Conservation (phyloP, 2,888 invertebrate species). For the Heliothis peltigera region DNA sequence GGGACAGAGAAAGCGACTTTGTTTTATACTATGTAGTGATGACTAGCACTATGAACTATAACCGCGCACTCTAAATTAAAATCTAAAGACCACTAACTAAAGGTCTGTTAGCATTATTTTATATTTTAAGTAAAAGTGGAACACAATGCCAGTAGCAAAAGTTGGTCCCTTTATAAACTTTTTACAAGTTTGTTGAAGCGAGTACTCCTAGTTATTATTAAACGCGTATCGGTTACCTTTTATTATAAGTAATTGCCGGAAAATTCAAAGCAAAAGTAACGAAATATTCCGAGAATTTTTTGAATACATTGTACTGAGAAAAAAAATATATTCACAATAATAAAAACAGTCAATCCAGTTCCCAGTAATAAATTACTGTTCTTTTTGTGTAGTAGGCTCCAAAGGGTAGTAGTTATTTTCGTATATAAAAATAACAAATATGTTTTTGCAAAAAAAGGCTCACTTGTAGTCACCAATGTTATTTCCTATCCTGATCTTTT, state of each 20-base stretch:
- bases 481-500: too few species aligned
- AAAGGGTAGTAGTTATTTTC: too few species aligned
- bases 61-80: constrained; percentile 32
- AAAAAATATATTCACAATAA: too few species aligned
- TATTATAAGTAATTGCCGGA: not conserved
- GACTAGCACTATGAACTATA: constrained; percentile 34
- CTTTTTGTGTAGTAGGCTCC: too few species aligned
- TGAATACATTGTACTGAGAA: too few species aligned
- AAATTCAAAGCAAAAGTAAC: not conserved
- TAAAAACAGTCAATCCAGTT: too few species aligned
- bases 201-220: constrained; percentile 16
- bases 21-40: too few species aligned
- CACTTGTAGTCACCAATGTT: too few species aligned
- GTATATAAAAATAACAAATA: too few species aligned
- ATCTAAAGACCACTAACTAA: constrained; percentile 6
- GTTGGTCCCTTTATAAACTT: constrained; percentile 4
- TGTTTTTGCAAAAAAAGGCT: too few species aligned
- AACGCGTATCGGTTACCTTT: constrained; percentile 1
- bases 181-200: constrained; percentile 15
- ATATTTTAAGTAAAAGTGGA: constrained; percentile 16
- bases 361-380: too few species aligned
- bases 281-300: not conserved
- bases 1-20: too few species aligned
- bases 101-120: constrained; percentile 33
- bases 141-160: constrained; percentile 14